Conservation (phyloP, 1,140 invertebrate species). For the Musca vetustissima region DNA sequence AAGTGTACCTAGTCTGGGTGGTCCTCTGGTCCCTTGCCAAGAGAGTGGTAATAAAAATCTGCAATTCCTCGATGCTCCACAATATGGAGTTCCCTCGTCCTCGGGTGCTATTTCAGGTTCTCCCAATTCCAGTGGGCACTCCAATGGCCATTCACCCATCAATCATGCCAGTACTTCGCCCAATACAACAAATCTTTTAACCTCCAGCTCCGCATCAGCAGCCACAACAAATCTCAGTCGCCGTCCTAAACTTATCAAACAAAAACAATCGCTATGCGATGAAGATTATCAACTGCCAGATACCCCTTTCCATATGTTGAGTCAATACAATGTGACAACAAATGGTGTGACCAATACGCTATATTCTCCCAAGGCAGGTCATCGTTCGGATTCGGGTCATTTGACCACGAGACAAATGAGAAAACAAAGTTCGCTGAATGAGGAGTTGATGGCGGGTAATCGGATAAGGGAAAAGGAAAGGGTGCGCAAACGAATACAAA, state of each 20-base stretch:
- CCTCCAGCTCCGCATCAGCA: conserved; percentile 38
- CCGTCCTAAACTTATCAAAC: conserved; percentile 71
- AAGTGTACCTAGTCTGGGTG: conserved; percentile 70
- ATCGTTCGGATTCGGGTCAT: conserved; percentile 24
- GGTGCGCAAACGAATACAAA: conserved; percentile 82
- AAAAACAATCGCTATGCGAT: conserved; percentile 75
- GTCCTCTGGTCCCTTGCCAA: conserved; percentile 32
- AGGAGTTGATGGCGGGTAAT: conserved; percentile 84
- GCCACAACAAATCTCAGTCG: conserved; percentile 36
- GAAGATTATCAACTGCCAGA: conserved; percentile 57
- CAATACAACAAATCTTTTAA: conserved; percentile 40
- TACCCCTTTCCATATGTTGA: conserved; percentile 41
- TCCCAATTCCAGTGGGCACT: background rate
- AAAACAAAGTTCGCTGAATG: conserved; percentile 86
- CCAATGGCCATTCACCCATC: conserved; percentile 30
- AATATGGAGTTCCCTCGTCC: background rate
- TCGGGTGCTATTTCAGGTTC: background rate
- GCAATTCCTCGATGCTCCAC: conserved; percentile 16
- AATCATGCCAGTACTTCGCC: background rate
- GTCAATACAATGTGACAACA: conserved; percentile 39
- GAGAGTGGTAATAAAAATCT: background rate
- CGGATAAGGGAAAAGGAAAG: conserved; percentile 79
- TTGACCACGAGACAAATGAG: conserved; percentile 47
- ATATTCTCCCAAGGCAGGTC: conserved; percentile 33
- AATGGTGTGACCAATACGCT: conserved; percentile 42